Base-by-base conservation (phyloP, 2,797 vertebrate species). In the Denticeps clupeoides region DNA sequence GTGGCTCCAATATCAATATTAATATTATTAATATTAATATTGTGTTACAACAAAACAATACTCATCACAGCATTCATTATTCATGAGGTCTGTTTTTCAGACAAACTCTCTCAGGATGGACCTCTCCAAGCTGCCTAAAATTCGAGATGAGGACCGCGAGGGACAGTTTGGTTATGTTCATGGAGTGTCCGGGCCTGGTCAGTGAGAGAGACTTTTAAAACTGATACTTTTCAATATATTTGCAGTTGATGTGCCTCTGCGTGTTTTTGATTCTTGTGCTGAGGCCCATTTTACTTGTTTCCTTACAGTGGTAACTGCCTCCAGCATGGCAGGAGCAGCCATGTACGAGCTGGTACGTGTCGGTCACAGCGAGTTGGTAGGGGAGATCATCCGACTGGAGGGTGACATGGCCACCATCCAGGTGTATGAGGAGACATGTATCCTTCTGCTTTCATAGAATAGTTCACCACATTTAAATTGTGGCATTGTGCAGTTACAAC, bases 391-490 rank as follows among this genome's bases (percentile, higher is more conserved):
- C 71, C 86, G 95, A 5, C 63, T 99, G 71, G 95, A 99, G 67
- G 93, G 95, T 11, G 94, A 99, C 61, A 87, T 97, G 90, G 95
- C 95, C 12, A 99, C 95, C 22, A 91, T 99, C 52, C 95, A 99
- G 72, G 95, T 99, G 56, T 99, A 99, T 13, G 95, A 99, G 72
- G 95, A 99, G 81, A 99, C 95, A 0, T 98, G 95, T 98, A 99
- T 98, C 94, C 86, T 93, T 87, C 70, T 45, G 47, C 32, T 38
- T 49, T 16, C 9, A 41, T 5, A 44, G 11, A 15, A 10, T 25
- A 16, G 15, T 22, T 5, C 5, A 22, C 11, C n/a, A n/a, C n/a
- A n/a, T n/a, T n/a, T n/a, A n/a, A n/a, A n/a, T n/a, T n/a, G n/a
- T n/a, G n/a, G n/a, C n/a, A n/a, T n/a, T n/a, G n/a, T n/a, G n/a